A percentile compares a stretch with the other conserved stretches of the same genome.
These are phyloP conservation scores for Trochalopteron elliotii DNA, from an alignment of 2,113 vertebrate species.

Conservation along the genomic window DNA sequence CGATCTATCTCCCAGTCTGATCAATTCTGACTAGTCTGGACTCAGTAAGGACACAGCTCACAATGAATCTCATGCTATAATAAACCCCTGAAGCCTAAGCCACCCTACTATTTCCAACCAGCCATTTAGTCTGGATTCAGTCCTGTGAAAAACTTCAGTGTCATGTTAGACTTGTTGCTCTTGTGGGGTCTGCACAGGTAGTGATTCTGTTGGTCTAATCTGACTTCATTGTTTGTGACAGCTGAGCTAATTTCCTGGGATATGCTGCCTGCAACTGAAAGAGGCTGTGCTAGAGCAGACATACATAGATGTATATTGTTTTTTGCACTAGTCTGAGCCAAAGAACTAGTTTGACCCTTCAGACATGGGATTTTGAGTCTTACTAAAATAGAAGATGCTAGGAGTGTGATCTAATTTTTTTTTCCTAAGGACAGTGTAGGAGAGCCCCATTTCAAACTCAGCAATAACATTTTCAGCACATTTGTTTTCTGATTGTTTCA, in stretches of 20 bases:
- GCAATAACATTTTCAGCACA: not conserved
- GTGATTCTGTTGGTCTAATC: not conserved
- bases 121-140: not conserved
- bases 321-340: not conserved
- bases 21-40: not conserved
- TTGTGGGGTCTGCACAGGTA: not conserved
- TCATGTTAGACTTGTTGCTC: not conserved
- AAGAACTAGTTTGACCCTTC: not conserved
- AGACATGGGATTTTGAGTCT: not conserved
- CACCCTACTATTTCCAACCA: not conserved
- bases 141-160: not conserved
- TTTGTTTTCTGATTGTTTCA: not conserved
- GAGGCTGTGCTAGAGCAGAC: not conserved
- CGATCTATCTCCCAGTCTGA: not conserved
- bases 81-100: not conserved
- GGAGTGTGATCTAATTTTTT: not conserved
- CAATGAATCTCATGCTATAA: rapidly evolving
- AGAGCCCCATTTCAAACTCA: not conserved
- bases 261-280: not conserved
- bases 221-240: not conserved
- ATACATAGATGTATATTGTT: not conserved
- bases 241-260: not conserved
- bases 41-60: not conserved
- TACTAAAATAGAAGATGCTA: not conserved
- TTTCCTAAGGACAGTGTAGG: not conserved